Percentiles rank a stretch among this genome's conserved stretches.
phyloP scores from a whole-genome alignment of 1,140 invertebrate species.

The Cydia strobilella region DNA sequence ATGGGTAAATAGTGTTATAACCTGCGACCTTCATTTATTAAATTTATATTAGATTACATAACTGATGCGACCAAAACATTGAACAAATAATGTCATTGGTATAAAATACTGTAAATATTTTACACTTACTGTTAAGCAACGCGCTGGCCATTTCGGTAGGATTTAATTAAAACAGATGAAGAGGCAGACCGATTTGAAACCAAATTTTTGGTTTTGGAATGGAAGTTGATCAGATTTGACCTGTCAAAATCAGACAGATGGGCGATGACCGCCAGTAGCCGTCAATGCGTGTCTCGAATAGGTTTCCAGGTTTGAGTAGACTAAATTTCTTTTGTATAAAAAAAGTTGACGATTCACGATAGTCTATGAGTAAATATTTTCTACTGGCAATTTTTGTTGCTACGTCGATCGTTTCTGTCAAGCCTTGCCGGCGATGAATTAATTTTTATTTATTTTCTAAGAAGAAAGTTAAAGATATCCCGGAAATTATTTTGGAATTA shows the following conservation, averaged over 20 bases:
- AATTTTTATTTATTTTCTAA: slow-evolving; percentile 29
- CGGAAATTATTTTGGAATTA: neutral
- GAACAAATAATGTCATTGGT: slow-evolving; percentile 36
- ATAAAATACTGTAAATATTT: neutral
- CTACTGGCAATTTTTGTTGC: slow-evolving; percentile 47
- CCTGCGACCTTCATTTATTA: slow-evolving; percentile 12
- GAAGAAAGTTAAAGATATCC: slow-evolving; percentile 13
- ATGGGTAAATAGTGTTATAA: slow-evolving; percentile 18
- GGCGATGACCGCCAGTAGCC: slow-evolving; percentile 19
- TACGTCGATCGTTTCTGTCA: slow-evolving; percentile 63
- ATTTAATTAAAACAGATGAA: slow-evolving; percentile 67
- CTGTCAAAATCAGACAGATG: slow-evolving; percentile 36
- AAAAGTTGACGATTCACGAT: no score
- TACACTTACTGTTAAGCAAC: slow-evolving; percentile 65
- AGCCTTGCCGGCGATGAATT: slow-evolving; percentile 42
- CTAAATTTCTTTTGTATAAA: no score
- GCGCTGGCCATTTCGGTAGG: slow-evolving; percentile 58
- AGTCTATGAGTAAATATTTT: neutral
- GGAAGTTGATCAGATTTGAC: slow-evolving; percentile 37
- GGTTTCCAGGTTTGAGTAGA: slow-evolving; percentile 23
- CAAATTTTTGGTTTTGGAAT: slow-evolving; percentile 57
- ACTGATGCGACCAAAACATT: slow-evolving; percentile 39
- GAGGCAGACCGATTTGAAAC: slow-evolving; percentile 35
- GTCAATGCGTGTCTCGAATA: slow-evolving; percentile 26
- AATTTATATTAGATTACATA: slow-evolving; percentile 46